These are phyloP conservation scores for Troides helena DNA, from an alignment of 2,888 invertebrate species.

Conservation along the genomic window DNA sequence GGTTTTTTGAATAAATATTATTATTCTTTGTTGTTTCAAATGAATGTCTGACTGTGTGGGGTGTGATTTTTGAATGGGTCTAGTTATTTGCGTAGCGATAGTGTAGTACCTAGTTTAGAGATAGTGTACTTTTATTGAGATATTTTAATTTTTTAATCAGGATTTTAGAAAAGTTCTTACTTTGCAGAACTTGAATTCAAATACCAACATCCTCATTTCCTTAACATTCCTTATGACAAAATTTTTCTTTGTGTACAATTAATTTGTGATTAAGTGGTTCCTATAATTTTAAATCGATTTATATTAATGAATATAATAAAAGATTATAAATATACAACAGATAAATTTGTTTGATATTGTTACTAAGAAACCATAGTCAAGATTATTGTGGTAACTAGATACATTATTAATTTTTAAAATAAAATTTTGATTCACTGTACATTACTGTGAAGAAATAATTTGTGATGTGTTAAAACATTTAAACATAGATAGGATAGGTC, in stretches of 20 bases:
- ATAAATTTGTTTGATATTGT: not conserved
- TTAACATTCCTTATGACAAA: constrained; percentile 19
- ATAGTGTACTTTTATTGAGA: not conserved
- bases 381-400: not conserved
- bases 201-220: not conserved
- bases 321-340: not conserved
- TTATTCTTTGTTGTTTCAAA: constrained; percentile 27
- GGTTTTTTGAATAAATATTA: constrained; percentile 33
- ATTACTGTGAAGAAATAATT: not conserved
- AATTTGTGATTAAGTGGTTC: constrained; percentile 16
- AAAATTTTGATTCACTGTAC: not conserved
- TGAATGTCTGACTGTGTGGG: constrained; percentile 20
- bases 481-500: not conserved
- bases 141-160: not conserved
- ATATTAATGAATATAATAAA: constrained; percentile 1
- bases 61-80: constrained; percentile 21
- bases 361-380: not conserved
- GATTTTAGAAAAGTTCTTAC: not conserved
- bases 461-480: not conserved
- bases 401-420: not conserved
- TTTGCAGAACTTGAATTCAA: not conserved
- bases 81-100: constrained; percentile 5
- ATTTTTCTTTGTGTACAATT: constrained; percentile 13
- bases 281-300: constrained; percentile 11
- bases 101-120: constrained; percentile 12